phyloP scores from a whole-genome alignment of 2,797 vertebrate genomes.

The Hephaestus fuliginosus region DNA sequence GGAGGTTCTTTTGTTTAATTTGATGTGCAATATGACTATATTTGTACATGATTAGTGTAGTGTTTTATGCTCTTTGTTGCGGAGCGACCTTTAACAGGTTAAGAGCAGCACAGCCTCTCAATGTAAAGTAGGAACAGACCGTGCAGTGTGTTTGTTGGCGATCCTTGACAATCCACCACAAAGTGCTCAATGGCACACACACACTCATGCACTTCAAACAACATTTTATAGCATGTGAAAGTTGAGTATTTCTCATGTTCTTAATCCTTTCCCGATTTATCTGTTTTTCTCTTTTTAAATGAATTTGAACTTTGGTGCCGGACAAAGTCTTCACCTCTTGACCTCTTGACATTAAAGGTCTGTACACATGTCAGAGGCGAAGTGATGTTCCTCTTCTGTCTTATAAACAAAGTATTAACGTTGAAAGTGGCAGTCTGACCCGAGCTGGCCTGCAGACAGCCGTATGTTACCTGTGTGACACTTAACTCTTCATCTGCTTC shows the following conservation, averaged over 20 bases:
- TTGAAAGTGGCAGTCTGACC: not conserved
- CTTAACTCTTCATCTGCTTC: conserved; percentile 11
- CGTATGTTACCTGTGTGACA: not conserved
- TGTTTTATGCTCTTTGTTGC: too few species aligned
- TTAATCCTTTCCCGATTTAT: not conserved
- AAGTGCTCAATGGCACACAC: not conserved
- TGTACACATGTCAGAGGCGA: not conserved
- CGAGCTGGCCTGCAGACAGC: not conserved
- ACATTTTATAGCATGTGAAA: too few species aligned
- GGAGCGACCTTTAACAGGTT: too few species aligned
- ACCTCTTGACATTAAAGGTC: not conserved
- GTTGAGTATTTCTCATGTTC: too few species aligned
- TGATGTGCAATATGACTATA: too few species aligned
- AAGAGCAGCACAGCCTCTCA: too few species aligned
- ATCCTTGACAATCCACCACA: not conserved
- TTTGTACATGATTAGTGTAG: too few species aligned
- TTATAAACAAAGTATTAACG: not conserved
- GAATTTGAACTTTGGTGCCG: too few species aligned
- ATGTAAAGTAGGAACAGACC: too few species aligned
- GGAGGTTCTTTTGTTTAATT: too few species aligned
- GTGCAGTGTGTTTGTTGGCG: too few species aligned
- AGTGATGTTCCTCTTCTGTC: not conserved
- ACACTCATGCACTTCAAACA: too few species aligned
- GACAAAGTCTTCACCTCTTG: not conserved
- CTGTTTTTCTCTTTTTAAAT: not conserved